A percentile compares a stretch with the other conserved stretches of the same genome.
Evolutionary conservation across 2,113 vertebrate species (phyloP).

Genomic region (Myrmecobius fasciatus): DNA sequence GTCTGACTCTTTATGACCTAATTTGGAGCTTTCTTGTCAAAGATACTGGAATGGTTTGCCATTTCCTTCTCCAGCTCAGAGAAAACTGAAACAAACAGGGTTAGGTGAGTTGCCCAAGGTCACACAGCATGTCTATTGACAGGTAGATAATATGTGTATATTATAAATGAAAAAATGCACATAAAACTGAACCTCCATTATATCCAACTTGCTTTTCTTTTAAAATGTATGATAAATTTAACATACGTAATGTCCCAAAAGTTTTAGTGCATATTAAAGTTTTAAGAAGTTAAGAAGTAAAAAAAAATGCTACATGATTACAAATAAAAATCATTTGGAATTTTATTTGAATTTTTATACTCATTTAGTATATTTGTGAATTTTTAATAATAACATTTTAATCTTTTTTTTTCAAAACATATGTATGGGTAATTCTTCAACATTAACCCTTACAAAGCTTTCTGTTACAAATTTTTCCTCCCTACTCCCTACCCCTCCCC

Average conservation of each 20-base stretch:
- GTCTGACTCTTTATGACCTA: neutral
- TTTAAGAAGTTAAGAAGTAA: neutral
- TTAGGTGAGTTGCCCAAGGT: neutral
- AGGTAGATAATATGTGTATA: neutral
- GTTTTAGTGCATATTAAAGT: neutral
- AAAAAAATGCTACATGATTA: neutral
- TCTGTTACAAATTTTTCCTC: too few species aligned
- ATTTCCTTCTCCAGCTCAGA: neutral
- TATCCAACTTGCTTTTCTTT: neutral
- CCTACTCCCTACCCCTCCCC: too few species aligned
- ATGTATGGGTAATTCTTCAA: too few species aligned
- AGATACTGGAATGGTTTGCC: neutral
- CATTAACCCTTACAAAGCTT: too few species aligned
- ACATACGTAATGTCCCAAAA: neutral
- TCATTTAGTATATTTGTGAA: neutral
- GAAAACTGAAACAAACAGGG: neutral
- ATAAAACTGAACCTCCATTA: neutral
- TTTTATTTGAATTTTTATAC: neutral
- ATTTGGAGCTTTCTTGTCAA: neutral
- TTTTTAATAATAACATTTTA: neutral
- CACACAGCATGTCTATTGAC: neutral
- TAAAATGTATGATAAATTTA: neutral
- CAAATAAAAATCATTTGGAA: neutral
- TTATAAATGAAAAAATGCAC: neutral
- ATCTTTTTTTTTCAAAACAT: too few species aligned